Evolutionary conservation across 2,113 vertebrate genomes (phyloP).

Genomic region (Regulus satrapa): DNA sequence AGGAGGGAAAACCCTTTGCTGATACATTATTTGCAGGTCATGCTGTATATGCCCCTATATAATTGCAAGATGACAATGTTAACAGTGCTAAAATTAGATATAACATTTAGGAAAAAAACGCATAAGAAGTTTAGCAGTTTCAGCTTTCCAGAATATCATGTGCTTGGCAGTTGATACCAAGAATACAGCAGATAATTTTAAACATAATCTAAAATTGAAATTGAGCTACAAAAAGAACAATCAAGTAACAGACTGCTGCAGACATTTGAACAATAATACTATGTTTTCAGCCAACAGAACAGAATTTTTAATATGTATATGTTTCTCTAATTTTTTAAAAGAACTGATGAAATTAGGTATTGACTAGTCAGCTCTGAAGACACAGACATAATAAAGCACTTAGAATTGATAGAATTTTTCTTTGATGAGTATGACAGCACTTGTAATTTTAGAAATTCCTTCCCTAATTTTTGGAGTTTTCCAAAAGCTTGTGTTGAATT

Average conservation of each 20-base stretch:
- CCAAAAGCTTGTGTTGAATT: background rate
- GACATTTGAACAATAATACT: constrained; percentile 3
- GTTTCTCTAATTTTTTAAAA: background rate
- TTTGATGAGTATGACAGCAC: background rate
- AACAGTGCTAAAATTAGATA: constrained; percentile 48
- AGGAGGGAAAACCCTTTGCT: constrained; percentile 71
- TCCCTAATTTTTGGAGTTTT: background rate
- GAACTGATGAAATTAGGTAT: background rate
- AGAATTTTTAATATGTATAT: background rate
- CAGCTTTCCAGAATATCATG: constrained; percentile 39
- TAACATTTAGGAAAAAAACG: background rate
- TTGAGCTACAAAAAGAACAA: constrained; percentile 39
- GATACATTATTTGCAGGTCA: constrained; percentile 68
- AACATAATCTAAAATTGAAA: constrained; percentile 30
- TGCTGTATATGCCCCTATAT: constrained; percentile 44
- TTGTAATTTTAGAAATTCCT: background rate
- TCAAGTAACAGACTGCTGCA: background rate
- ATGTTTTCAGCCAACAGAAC: background rate
- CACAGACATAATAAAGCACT: background rate
- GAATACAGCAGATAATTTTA: constrained; percentile 36
- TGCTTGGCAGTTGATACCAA: constrained; percentile 18
- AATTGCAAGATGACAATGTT: constrained; percentile 42
- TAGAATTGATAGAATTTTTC: background rate
- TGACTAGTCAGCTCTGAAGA: background rate
- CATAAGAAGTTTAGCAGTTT: background rate